Evolutionary conservation across 2,888 invertebrate genomes (phyloP).

Genomic region (Selenia dentaria): DNA sequence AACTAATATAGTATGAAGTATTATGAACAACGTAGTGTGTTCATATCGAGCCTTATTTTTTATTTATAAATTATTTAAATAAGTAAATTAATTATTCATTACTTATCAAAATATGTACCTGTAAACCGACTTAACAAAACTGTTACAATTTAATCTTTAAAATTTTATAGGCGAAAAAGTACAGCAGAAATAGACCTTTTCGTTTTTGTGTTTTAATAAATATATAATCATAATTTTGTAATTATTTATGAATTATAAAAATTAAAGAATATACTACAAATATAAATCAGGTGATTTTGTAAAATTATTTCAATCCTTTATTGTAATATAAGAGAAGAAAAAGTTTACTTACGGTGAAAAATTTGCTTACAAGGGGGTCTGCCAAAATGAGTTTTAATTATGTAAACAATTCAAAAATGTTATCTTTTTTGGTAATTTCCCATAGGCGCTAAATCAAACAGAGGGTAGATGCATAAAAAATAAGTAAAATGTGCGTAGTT

Average conservation of each 20-base stretch:
- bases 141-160: too few species aligned
- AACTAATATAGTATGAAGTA: too few species aligned
- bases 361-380: slow-evolving; percentile 39
- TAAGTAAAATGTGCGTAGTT: slow-evolving; percentile 57
- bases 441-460: slow-evolving; percentile 77
- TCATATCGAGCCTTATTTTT: too few species aligned
- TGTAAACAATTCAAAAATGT: slow-evolving; percentile 60
- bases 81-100: too few species aligned
- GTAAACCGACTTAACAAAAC: too few species aligned
- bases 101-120: too few species aligned
- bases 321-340: slow-evolving; percentile 6
- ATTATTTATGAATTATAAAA: slow-evolving; percentile 15
- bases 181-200: not conserved
- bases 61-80: too few species aligned
- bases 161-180: not conserved
- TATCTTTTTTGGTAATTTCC: slow-evolving; percentile 65
- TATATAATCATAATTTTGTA: slow-evolving; percentile 1
- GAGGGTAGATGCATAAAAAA: slow-evolving; percentile 63
- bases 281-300: not conserved
- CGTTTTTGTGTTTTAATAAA: slow-evolving; percentile 11
- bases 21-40: too few species aligned
- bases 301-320: slow-evolving; percentile 4
- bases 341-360: slow-evolving; percentile 8
- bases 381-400: slow-evolving; percentile 53
- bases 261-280: slow-evolving; percentile 1